Conservation (phyloP, 2,113 vertebrate species). For the Eolophus roseicapilla region DNA sequence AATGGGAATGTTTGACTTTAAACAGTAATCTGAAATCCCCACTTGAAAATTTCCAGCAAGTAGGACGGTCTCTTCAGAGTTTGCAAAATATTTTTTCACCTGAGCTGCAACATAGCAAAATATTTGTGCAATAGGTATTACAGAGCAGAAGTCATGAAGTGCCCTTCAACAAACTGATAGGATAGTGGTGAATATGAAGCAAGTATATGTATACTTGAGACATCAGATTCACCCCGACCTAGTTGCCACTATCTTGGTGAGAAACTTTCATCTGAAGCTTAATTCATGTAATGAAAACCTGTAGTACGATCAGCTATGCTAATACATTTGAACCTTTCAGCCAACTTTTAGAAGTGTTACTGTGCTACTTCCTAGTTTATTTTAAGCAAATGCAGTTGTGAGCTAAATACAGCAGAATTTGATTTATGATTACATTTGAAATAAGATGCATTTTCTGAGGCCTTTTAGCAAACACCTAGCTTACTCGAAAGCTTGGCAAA, state of each 20-base stretch:
- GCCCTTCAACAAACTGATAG: not conserved
- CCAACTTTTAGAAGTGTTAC: not conserved
- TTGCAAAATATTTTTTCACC: not conserved
- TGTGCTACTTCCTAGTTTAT: not conserved
- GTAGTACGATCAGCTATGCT: not conserved
- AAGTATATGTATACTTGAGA: not conserved
- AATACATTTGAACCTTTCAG: not conserved
- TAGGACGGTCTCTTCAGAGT: not conserved
- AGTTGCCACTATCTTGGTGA: not conserved
- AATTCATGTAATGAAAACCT: not conserved
- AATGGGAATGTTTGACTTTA: not conserved
- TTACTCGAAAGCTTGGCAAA: not conserved
- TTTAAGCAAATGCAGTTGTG: not conserved
- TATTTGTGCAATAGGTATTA: not conserved
- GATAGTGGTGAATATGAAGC: not conserved
- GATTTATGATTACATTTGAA: not conserved
- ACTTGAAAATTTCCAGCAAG: not conserved
- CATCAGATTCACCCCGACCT: not conserved
- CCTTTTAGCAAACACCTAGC: not conserved
- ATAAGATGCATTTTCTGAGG: not conserved
- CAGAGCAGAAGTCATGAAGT: not conserved
- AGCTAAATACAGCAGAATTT: not conserved
- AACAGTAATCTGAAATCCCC: not conserved
- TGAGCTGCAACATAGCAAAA: not conserved
- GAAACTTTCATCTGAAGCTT: not conserved